Base-by-base conservation (phyloP, 2,797 vertebrate species). In the Pogoniulus pusillus region DNA sequence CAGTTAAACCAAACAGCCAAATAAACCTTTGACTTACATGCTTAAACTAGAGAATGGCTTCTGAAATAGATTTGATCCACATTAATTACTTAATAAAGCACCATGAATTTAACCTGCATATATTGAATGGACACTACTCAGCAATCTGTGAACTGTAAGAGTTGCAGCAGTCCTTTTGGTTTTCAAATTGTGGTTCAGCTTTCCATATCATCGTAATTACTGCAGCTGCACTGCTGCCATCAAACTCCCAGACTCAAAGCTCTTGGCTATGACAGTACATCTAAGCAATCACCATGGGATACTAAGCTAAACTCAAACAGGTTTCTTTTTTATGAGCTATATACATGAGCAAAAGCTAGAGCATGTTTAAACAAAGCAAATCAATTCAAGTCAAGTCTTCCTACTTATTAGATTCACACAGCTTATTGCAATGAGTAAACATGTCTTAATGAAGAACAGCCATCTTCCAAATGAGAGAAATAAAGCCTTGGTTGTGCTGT, bases 331-430 rank as follows among this genome's bases (percentile, higher is more conserved):
- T 95, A 93, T 89, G 95, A 94, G 89, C 79, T 87, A 85, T 91
- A 90, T 89, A 95, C 34, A 81, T 94, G 90, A 93, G 90, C 73
- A 93, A 95, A 94, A 93, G 78, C 81, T 71, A 53, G 73, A 93
- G 73, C 95, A 95, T 96, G 95, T 96, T 96, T 95, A 95, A 95
- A 96, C 96, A 95, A 91, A 93, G 86, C 79, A 93, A 93, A 91
- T 95, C 90, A 91, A 81, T 91, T 94, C 79, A 85, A 93, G 86
- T 93, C 68, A 89, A 94, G 79, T 76, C 84, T 94, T 51, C 47
- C 59, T 82, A 76, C 73, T 91, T 90, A 93, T 90, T 7, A 93
- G 76, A 94, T 93, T 96, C 94, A 87, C 66, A 83, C 51, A 79
- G 73, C 71, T 96, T 89, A 93, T 95, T 93, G 95, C 81, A 90